phyloP scores from a whole-genome alignment of 2,113 vertebrate genomes.

The Ibidorhyncha struthersii region DNA sequence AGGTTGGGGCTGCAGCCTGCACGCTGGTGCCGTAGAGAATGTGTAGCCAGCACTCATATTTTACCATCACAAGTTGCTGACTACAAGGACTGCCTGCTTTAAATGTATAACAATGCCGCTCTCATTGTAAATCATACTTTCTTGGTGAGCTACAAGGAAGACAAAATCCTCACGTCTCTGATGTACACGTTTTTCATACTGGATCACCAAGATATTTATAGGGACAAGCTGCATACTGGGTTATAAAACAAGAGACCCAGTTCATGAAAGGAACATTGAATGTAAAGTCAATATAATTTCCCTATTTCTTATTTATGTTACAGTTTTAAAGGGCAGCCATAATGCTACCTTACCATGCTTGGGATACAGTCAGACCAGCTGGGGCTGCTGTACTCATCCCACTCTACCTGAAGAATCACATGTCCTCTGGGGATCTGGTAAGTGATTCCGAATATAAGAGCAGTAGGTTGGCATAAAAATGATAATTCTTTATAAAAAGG shows the following conservation, averaged over 20 bases:
- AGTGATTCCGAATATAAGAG: not conserved
- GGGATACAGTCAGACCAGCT: not conserved
- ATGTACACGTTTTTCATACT: not conserved
- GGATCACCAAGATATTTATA: not conserved
- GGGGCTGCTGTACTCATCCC: not conserved
- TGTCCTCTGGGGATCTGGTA: not conserved
- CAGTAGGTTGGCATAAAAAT: not conserved
- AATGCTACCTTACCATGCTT: not conserved
- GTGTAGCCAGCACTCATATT: not conserved
- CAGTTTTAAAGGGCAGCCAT: not conserved
- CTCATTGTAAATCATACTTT: not conserved
- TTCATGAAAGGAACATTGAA: conserved; percentile 31
- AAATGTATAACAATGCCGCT: not conserved
- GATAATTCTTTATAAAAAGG: not conserved
- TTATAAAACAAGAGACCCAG: conserved; percentile 20
- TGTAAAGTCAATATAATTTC: conserved; percentile 17
- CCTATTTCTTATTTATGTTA: not conserved
- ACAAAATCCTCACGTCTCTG: not conserved
- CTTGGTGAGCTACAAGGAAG: not conserved
- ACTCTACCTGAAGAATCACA: not conserved
- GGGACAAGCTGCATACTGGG: not conserved
- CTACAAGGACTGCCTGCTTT: conserved; percentile 1
- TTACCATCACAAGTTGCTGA: not conserved
- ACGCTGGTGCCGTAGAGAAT: not conserved
- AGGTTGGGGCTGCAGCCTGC: not conserved